Conservation (phyloP, 2,888 invertebrate species). For the Cryptocheilus praepositus region DNA sequence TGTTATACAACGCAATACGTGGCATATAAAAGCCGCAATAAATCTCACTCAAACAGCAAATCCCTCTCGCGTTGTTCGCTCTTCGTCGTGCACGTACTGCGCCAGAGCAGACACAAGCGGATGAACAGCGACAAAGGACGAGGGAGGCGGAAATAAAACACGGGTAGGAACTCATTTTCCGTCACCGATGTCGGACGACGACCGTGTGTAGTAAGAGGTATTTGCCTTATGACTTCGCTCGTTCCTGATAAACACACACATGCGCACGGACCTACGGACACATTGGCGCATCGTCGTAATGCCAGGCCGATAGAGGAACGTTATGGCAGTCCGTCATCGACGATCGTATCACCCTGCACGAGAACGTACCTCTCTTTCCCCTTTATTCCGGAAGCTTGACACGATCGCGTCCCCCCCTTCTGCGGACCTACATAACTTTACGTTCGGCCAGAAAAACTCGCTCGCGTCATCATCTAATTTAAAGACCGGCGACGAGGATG, state of each 20-base stretch:
- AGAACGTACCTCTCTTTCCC: background rate
- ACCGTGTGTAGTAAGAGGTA: constrained; percentile 31
- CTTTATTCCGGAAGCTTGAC: background rate
- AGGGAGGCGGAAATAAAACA: constrained; percentile 29
- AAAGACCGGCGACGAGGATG: too few relatives aligned
- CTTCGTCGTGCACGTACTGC: constrained; percentile 20
- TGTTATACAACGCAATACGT: constrained; percentile 8
- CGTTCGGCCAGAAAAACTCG: too few relatives aligned
- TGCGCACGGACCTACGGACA: background rate
- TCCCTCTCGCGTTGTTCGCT: constrained; percentile 29
- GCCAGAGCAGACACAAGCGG: background rate
- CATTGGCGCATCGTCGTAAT: constrained; percentile 27
- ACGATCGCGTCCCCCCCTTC: too few relatives aligned
- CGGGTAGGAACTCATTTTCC: constrained; percentile 14
- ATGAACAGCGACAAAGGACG: constrained; percentile 11
- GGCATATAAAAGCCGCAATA: constrained; percentile 36
- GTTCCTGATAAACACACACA: constrained; percentile 46
- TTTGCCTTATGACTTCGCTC: constrained; percentile 52
- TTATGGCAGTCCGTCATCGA: constrained; percentile 21
- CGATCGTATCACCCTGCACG: background rate
- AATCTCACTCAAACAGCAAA: constrained; percentile 42
- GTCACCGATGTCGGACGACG: constrained; percentile 29
- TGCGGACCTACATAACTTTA: too few relatives aligned
- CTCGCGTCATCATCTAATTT: too few relatives aligned
- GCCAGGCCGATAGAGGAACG: constrained; percentile 28